These are phyloP conservation scores for Parazoanthus darwini DNA, from an alignment of 92 coral and sea anemone species.

Conservation along the genomic window DNA sequence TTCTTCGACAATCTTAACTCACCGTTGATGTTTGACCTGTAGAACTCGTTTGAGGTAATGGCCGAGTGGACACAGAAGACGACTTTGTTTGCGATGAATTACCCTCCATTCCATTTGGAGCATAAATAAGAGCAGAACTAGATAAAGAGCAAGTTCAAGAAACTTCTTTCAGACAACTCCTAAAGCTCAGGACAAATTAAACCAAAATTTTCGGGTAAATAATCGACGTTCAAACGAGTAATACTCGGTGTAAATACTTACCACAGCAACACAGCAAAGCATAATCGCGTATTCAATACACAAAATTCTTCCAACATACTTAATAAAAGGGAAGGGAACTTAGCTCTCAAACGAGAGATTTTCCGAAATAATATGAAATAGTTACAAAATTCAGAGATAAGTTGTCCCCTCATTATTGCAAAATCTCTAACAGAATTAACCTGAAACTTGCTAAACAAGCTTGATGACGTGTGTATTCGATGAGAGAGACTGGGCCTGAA, in stretches of 20 bases:
- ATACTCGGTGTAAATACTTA: background rate
- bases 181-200: background rate
- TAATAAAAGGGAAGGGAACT: background rate
- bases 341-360: slow-evolving; percentile 36
- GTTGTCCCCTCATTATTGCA: slow-evolving; percentile 37
- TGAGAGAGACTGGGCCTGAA: slow-evolving; percentile 23
- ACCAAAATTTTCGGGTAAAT: background rate
- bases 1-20: background rate
- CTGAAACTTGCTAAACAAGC: slow-evolving; percentile 23
- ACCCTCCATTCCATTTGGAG: slow-evolving; percentile 30
- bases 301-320: slow-evolving; percentile 9
- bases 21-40: slow-evolving; percentile 18
- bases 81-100: background rate
- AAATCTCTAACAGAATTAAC: slow-evolving; percentile 2
- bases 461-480: slow-evolving; percentile 37
- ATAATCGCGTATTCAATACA: background rate
- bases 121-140: slow-evolving; percentile 2
- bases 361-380: slow-evolving; percentile 39
- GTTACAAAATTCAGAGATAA: slow-evolving; percentile 25
- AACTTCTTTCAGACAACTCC: background rate
- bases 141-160: background rate
- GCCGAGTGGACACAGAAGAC: background rate
- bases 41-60: slow-evolving; percentile 1
- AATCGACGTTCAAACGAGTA: background rate
- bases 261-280: slow-evolving; percentile 30